Conservation (phyloP, 1,140 invertebrate genomes). For the Brachionus plicatilis region DNA sequence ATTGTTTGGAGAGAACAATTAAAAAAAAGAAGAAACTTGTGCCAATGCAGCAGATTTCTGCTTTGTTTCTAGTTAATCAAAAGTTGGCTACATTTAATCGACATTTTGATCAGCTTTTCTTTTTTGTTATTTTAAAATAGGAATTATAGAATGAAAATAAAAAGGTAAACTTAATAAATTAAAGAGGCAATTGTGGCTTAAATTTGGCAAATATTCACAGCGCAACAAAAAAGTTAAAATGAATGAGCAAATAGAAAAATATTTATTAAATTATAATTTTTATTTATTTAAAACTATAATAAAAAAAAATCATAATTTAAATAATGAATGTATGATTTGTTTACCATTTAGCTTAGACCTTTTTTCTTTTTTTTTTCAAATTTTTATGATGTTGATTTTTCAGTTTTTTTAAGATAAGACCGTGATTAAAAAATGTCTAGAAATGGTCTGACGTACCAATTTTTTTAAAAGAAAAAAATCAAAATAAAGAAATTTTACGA, state of each 20-base stretch:
- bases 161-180: background rate
- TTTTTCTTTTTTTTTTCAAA: background rate
- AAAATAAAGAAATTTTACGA: too few relatives aligned
- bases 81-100: background rate
- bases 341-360: background rate
- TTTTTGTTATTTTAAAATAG: background rate
- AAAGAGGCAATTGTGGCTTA: background rate
- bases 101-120: background rate
- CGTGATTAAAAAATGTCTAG: background rate
- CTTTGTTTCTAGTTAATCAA: background rate
- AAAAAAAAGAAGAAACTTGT: background rate
- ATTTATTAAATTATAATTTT: background rate
- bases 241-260: background rate
- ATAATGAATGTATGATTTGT: background rate
- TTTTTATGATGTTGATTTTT: background rate
- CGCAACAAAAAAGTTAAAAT: background rate
- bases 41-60: background rate
- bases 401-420: background rate
- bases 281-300: background rate
- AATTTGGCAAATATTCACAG: background rate
- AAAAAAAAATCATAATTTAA: background rate
- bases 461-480: too few relatives aligned
- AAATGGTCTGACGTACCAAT: background rate
- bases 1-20: background rate
- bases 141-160: background rate